Evolutionary conservation across 2,113 vertebrate species (phyloP).

Genomic region (Oenanthe melanoleuca): DNA sequence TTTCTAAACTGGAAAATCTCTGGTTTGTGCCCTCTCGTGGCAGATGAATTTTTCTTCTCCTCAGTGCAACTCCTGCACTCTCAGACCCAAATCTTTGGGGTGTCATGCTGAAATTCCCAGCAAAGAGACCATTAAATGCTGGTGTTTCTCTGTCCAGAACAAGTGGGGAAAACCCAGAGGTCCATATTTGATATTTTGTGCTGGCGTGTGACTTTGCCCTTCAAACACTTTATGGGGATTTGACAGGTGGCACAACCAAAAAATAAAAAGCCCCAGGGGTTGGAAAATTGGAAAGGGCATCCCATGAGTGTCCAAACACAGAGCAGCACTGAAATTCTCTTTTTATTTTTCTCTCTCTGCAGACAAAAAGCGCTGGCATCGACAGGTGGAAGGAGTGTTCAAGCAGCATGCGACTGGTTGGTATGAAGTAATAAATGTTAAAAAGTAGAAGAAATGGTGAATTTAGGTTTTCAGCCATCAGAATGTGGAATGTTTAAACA

Average conservation of each 20-base stretch:
- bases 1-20: background rate
- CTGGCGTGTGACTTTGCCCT: background rate
- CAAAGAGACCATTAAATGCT: background rate
- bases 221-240: background rate
- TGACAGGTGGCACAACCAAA: background rate
- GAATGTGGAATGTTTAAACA: background rate
- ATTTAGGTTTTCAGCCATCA: background rate
- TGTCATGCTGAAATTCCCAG: background rate
- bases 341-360: constrained; percentile 21
- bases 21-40: constrained; percentile 56
- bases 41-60: background rate
- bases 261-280: background rate
- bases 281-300: background rate
- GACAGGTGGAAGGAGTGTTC: constrained; percentile 94
- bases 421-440: constrained; percentile 71
- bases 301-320: background rate
- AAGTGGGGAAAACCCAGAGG: background rate
- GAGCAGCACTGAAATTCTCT: constrained; percentile 34
- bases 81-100: background rate
- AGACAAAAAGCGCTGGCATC: constrained; percentile 96
- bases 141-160: background rate
- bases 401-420: constrained; percentile 98
- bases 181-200: rapidly evolving
- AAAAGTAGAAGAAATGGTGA: background rate
- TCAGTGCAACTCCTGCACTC: background rate